Conservation (phyloP, 1,140 invertebrate genomes). For the Trachymyrmex cornetzi region DNA sequence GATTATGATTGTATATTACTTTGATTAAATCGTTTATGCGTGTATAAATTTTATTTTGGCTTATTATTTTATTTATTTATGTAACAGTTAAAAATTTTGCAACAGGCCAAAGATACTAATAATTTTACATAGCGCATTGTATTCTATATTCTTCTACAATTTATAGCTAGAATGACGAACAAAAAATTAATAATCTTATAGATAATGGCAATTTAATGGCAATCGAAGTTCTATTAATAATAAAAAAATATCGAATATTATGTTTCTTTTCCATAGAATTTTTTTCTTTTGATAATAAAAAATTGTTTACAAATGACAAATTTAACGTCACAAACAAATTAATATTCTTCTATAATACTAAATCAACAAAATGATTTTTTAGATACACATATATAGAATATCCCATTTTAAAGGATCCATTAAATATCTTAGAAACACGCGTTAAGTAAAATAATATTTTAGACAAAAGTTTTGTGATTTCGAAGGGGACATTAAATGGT, state of each 20-base stretch:
- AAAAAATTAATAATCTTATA: neutral
- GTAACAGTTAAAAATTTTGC: neutral
- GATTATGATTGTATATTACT: neutral
- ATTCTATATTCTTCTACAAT: neutral
- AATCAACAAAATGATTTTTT: neutral
- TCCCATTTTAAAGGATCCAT: too few species aligned
- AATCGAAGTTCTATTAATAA: neutral
- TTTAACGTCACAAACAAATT: neutral
- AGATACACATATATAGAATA: neutral
- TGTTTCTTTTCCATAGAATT: neutral
- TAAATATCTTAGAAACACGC: too few species aligned
- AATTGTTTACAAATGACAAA: neutral
- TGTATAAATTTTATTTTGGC: neutral
- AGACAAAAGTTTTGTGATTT: too few species aligned
- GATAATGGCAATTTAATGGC: too few species aligned
- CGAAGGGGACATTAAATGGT: too few species aligned
- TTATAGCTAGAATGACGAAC: neutral
- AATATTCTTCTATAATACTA: neutral
- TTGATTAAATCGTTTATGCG: neutral
- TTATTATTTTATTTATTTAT: too few species aligned
- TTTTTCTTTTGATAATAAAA: neutral
- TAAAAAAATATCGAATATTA: neutral
- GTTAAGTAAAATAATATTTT: too few species aligned
- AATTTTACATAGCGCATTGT: neutral
- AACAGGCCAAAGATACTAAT: neutral